Base-by-base conservation (phyloP, 2,797 vertebrate species). In the Petrocephalus schoutedeni region DNA sequence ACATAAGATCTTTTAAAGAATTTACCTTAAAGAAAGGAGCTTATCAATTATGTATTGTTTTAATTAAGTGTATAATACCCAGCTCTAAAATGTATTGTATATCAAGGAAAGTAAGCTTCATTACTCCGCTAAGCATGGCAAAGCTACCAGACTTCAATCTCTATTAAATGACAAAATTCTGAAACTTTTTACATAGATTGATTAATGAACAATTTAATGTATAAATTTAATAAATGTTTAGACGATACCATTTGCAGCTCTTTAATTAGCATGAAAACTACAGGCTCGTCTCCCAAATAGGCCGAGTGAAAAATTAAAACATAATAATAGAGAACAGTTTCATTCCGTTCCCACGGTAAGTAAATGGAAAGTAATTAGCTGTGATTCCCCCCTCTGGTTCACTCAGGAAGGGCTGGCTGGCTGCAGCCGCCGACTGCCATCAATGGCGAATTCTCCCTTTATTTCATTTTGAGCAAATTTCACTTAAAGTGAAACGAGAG, bases 351-450 rank as follows among this genome's bases (percentile, higher is more conserved):
- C 77, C 45, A 82, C 45, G 6, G 16, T 23, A 85, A 85, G 53
- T 85, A 85, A 85, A 23, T 57, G 51, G 82, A 84, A 84, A 58
- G 53, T 53, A 58, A 85, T 85, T 85, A 56, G 23, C 84, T 36
- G 28, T 3, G 53, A 89, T 91, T 90, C 88, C 61, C 64, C 8
- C 64, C 8, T 5, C 16, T 16, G 7, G 4, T 32, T 28, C 53
- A 28, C 28, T 32, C n/a, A 36, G 14, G 51, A 58, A 54, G 54
- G 1, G 6, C 54, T 54, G 54, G 54, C 36, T n/a, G 12, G 36
- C 87, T 41, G 36, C 67, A 56, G 32, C 45, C 14, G 0, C 23
- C 16, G 53, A 2, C 54, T 21, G 32, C 56, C 8, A 4, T 23
- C n/a, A 53, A 9, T 21, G 14, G 9, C 61, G 14, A 51, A 36